Conservation (phyloP, 2,113 vertebrate species). For the Rhineura floridana region DNA sequence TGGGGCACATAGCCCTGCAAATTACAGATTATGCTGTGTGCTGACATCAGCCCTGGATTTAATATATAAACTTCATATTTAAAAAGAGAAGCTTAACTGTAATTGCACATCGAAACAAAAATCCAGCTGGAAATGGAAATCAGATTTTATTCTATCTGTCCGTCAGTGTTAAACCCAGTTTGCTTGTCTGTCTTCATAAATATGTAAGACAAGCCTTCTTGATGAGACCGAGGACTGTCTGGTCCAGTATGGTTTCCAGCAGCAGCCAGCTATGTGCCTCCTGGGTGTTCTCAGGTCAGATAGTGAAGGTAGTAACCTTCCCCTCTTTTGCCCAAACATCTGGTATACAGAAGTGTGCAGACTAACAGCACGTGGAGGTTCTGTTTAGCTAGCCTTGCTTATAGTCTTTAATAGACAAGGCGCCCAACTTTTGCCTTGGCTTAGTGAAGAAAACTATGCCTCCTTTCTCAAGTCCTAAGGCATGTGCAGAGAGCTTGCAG, state of each 20-base stretch:
- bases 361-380: not conserved
- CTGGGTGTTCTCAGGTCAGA: not conserved
- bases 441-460: not conserved
- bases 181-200: not conserved
- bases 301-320: not conserved
- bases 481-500: not conserved
- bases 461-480: not conserved
- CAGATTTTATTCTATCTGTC: not conserved
- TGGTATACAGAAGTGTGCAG: no score
- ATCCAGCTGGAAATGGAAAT: not conserved
- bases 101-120: not conserved
- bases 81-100: no score
- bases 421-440: not conserved
- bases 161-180: no score
- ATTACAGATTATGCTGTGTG: not conserved
- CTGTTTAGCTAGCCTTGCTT: not conserved
- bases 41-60: no score
- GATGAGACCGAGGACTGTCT: not conserved
- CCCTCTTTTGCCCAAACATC: not conserved
- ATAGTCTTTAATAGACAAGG: not conserved
- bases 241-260: not conserved
- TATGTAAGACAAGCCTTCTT: not conserved
- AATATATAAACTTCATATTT: no score
- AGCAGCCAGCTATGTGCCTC: not conserved
- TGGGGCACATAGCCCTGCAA: not conserved